A percentile compares a stretch with the other conserved stretches of the same genome.
Conservation (phyloP, 2,797 vertebrate genomes). For the Allobates femoralis region DNA sequence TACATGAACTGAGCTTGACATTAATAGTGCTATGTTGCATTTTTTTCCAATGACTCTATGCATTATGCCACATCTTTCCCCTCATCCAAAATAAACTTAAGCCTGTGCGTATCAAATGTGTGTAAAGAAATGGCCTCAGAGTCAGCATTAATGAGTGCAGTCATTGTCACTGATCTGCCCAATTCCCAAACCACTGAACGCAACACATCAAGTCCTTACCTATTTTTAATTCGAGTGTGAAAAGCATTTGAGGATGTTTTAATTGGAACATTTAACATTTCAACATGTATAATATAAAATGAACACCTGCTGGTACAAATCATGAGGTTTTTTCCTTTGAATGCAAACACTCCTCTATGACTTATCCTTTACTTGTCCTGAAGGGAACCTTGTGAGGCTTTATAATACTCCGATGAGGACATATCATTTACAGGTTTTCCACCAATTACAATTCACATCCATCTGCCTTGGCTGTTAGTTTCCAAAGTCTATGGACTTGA, state of each 20-base stretch:
- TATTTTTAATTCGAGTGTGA: background rate
- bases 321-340: background rate
- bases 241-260: background rate
- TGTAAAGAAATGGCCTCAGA: background rate
- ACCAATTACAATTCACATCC: background rate
- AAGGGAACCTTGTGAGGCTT: background rate
- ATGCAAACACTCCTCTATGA: background rate
- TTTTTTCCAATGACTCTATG: background rate
- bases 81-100: background rate
- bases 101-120: background rate
- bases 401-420: background rate
- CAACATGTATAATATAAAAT: background rate
- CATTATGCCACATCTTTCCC: background rate
- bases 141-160: too few species aligned
- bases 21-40: background rate
- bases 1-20: background rate
- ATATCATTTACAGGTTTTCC: background rate
- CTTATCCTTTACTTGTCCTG: background rate
- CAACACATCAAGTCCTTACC: background rate
- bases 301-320: background rate
- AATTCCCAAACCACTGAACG: background rate
- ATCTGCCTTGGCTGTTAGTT: background rate
- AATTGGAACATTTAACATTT: background rate
- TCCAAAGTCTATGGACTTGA: background rate
- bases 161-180: background rate